Conservation (phyloP, 2,888 invertebrate species). For the Rhyacophila evoluta region DNA sequence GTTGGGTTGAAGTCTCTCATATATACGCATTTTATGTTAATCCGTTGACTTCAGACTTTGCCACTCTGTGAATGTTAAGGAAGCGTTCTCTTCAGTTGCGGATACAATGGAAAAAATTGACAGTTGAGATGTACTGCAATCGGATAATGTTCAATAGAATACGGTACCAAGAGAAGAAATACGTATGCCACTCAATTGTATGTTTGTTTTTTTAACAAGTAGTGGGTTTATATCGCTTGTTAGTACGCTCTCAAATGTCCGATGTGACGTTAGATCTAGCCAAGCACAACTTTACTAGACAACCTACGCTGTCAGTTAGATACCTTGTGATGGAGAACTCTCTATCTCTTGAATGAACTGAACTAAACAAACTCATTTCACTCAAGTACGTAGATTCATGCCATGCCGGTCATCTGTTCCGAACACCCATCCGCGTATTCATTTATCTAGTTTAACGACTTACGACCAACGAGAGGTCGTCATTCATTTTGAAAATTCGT, state of each 20-base stretch:
- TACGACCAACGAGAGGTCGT: background rate
- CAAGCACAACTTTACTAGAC: background rate
- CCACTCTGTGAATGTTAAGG: no score
- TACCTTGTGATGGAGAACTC: background rate
- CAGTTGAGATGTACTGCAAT: no score
- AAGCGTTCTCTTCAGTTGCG: no score
- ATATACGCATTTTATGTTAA: no score
- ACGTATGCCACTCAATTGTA: no score
- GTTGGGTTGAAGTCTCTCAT: no score
- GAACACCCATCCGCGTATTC: constrained; percentile 32
- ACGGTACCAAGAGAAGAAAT: no score
- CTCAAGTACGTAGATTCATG: constrained; percentile 25
- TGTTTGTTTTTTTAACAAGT: no score
- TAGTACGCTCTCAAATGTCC: background rate
- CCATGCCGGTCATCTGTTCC: background rate
- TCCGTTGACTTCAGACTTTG: no score
- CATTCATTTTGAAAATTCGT: constrained; percentile 1
- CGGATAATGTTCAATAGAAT: no score
- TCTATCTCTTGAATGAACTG: background rate
- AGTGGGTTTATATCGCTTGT: background rate
- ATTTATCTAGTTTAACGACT: constrained; percentile 41
- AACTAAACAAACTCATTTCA: constrained; percentile 15
- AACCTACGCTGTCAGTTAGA: background rate
- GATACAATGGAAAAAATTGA: no score
- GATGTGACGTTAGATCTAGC: background rate